Evolutionary conservation across 1,140 invertebrate genomes (phyloP), one percentile per base, ranked within the genome.

Genomic region (Nephila pilipes): DNA sequence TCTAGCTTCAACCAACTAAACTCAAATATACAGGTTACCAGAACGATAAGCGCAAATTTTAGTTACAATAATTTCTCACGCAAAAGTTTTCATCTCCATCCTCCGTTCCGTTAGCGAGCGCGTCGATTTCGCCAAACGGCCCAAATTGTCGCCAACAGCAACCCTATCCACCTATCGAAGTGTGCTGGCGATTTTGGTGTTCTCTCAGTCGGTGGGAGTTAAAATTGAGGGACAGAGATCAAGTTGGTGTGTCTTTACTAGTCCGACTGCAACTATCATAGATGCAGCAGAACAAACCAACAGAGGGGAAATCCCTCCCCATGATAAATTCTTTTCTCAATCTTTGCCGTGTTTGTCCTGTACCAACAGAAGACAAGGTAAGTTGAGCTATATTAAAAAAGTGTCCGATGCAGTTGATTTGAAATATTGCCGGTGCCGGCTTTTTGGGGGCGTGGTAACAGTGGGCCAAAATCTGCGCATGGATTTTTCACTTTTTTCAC

Each of bases 281-380:
- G 63, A 87, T 87, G 91, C 91, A 93, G 91, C 83, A 85, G 63
- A 69, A 38, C 25, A 54, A 79, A n/a, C 83, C 91, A 18, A 65
- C 83, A 4, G 85, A 87, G 54, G 91, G 91, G 69, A 87, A 87
- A 85, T 36, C 79, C n/a, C 29, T 65, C 55, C 85, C 87, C 60
- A 69, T 89, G 36, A 98, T 98, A 96, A 98, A 98, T 96, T 98
- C 98, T 97, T 98, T 98, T 96, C 98, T 97, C 97, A 98, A 98
- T 96, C 96, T 98, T 96, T 98, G 98, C 96, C 97, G 98, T 96
- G 97, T 98, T 96, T 98, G 98, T 96, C 98, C 98, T 95, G 98
- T 98, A 96, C 98, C 98, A 97, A 97, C 98, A 95, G 97, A 98
- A 95, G 98, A 98, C 96, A 98, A 98, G 97, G 98, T 98, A 96